These are phyloP conservation scores for Trichomycterus rosablanca DNA, from an alignment of 2,113 vertebrate species.

Conservation along the genomic window DNA sequence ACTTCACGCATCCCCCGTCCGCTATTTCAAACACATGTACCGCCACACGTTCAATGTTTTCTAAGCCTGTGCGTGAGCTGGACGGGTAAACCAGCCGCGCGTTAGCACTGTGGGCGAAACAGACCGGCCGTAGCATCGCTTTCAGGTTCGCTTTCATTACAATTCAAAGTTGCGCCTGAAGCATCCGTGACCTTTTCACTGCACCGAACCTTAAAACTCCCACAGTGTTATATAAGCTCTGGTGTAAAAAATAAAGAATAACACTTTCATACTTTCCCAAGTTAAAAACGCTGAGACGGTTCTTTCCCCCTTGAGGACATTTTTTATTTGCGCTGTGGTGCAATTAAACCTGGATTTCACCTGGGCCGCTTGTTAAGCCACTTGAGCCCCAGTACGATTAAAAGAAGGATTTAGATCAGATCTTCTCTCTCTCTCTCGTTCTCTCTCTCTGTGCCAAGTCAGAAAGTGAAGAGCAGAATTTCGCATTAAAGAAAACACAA, in stretches of 20 bases:
- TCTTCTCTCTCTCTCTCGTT: not conserved
- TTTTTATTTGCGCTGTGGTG: conserved; percentile 10
- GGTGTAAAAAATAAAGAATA: conserved; percentile 16
- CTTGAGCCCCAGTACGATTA: conserved; percentile 19
- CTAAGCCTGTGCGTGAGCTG: too few species aligned
- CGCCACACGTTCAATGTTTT: too few species aligned
- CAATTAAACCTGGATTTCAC: conserved; percentile 14
- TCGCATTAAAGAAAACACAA: not conserved
- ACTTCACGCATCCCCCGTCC: too few species aligned
- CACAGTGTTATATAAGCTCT: conserved; percentile 40
- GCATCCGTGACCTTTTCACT: conserved; percentile 33
- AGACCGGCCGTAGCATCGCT: conserved; percentile 43
- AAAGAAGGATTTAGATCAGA: not conserved
- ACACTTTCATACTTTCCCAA: not conserved
- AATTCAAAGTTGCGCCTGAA: conserved; percentile 52
- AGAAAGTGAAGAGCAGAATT: conserved; percentile 1
- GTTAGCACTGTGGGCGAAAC: too few species aligned
- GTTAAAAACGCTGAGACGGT: conserved; percentile 4
- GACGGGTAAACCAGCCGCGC: too few species aligned
- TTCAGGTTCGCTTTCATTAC: conserved; percentile 54
- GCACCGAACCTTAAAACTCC: conserved; percentile 28
- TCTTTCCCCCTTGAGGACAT: conserved; percentile 9
- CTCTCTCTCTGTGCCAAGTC: not conserved
- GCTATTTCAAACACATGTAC: too few species aligned
- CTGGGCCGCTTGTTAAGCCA: not conserved